phyloP scores from a whole-genome alignment of 2,797 vertebrate species.

The Poeciliopsis paucimaculata region DNA sequence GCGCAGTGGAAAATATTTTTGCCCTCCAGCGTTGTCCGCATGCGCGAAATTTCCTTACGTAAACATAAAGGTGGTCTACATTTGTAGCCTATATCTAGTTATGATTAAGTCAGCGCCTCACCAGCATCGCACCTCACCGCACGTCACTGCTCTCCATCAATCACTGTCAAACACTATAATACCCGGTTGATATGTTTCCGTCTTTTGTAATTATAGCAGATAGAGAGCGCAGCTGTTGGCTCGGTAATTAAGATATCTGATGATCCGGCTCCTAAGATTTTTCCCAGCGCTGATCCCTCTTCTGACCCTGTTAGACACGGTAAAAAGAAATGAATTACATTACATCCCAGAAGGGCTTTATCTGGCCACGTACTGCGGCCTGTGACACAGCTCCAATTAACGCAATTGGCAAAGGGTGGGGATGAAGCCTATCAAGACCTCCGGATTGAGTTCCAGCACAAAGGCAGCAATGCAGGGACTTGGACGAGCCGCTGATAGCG shows the following conservation, averaged over 20 bases:
- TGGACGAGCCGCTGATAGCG: constrained; percentile 32
- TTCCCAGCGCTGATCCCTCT: constrained; percentile 36
- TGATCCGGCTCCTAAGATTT: constrained; percentile 36
- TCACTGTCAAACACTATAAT: constrained; percentile 19
- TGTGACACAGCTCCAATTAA: constrained; percentile 50
- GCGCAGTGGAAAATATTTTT: too few relatives aligned
- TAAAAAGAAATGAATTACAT: constrained; percentile 39
- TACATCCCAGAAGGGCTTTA: constrained; percentile 54
- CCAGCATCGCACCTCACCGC: too few relatives aligned
- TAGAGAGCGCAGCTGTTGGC: constrained; percentile 39
- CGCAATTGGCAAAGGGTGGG: constrained; percentile 36
- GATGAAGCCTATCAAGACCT: constrained; percentile 44
- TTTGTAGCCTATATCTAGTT: too few relatives aligned
- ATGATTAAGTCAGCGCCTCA: too few relatives aligned
- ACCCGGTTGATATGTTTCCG: constrained; percentile 10
- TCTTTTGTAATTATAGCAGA: constrained; percentile 30
- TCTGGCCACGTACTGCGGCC: constrained; percentile 17
- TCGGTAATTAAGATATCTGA: constrained; percentile 52
- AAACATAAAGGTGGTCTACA: too few relatives aligned
- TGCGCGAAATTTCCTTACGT: too few relatives aligned
- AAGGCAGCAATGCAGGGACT: constrained; percentile 50
- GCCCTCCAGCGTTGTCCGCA: too few relatives aligned
- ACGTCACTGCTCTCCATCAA: neutral
- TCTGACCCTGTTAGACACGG: constrained; percentile 39
- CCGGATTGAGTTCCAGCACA: constrained; percentile 51